Percentiles rank a stretch among this genome's conserved stretches.
phyloP scores from a whole-genome alignment of 2,888 invertebrate species.

The Pachymerium ferrugineum region DNA sequence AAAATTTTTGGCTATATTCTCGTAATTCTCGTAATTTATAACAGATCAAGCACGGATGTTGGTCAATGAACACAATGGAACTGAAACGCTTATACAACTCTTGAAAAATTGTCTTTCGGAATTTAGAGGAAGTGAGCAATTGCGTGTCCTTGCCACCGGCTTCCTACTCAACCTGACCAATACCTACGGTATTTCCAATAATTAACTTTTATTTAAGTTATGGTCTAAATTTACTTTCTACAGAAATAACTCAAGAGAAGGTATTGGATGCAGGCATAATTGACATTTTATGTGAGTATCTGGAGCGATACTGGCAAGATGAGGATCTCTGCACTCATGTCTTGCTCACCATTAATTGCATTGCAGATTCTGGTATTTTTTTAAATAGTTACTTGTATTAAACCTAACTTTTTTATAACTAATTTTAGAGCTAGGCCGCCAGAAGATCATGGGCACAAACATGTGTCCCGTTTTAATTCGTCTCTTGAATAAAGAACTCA shows the following conservation, averaged over 20 bases:
- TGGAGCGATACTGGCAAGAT: constrained; percentile 50
- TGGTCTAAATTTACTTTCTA: constrained; percentile 29
- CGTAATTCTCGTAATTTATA: neutral
- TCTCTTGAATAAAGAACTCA: constrained; percentile 40
- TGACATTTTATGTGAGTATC: constrained; percentile 51
- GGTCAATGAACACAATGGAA: constrained; percentile 46
- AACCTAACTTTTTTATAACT: neutral
- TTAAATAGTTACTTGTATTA: neutral
- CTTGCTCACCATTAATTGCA: constrained; percentile 51
- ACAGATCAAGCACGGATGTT: constrained; percentile 46
- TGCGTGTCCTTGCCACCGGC: constrained; percentile 65
- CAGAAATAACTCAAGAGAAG: constrained; percentile 47
- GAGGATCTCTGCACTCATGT: constrained; percentile 53
- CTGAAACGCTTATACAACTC: constrained; percentile 42
- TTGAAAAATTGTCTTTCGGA: constrained; percentile 42
- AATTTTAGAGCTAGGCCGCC: constrained; percentile 33
- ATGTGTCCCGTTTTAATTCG: constrained; percentile 36
- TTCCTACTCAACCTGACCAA: constrained; percentile 72
- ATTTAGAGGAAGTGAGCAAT: constrained; percentile 47
- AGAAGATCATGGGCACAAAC: constrained; percentile 39
- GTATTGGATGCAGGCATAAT: constrained; percentile 52
- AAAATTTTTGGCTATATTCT: neutral
- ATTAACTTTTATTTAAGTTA: neutral
- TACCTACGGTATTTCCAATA: constrained; percentile 56
- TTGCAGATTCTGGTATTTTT: constrained; percentile 51